Percentiles rank a stretch among this genome's conserved stretches.
These are phyloP conservation scores for Camelus dromedarius DNA, from an alignment of 2,113 vertebrate species.

Conservation along the genomic window DNA sequence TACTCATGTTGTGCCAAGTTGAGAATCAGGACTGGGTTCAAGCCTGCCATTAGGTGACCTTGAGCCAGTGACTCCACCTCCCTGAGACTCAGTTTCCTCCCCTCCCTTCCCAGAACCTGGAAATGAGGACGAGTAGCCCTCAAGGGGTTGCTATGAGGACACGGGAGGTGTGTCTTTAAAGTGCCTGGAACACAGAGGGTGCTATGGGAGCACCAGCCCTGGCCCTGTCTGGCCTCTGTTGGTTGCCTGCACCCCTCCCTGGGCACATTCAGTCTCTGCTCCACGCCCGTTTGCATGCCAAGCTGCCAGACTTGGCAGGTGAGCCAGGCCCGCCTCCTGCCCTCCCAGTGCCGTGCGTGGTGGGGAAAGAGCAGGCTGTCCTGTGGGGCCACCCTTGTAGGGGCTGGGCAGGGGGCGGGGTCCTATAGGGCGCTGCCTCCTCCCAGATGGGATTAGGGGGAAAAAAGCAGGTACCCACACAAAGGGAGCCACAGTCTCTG, in stretches of 20 bases:
- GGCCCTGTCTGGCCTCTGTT: not conserved
- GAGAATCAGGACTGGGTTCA: not conserved
- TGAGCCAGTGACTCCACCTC: not conserved
- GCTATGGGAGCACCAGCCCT: accelerated
- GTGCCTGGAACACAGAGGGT: not conserved
- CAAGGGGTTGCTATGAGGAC: not conserved
- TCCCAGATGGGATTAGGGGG: not conserved
- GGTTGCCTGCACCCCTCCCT: accelerated
- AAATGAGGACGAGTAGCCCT: not conserved
- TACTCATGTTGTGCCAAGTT: not conserved
- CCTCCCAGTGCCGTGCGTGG: too few species aligned
- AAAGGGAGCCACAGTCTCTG: not conserved
- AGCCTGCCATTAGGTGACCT: too few species aligned
- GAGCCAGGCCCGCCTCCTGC: not conserved
- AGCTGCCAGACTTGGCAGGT: not conserved
- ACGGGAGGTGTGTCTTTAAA: accelerated
- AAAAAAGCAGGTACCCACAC: not conserved
- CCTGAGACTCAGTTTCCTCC: not conserved
- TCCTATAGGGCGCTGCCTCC: not conserved
- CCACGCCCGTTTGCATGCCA: slow-evolving; percentile 9
- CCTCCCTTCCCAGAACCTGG: not conserved
- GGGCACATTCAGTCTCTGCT: not conserved
- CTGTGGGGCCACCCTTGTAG: not conserved
- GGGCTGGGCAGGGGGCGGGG: too few species aligned
- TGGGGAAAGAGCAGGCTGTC: not conserved